Conservation (phyloP, 2,797 vertebrate genomes). For the Sylvilagus floridanus region DNA sequence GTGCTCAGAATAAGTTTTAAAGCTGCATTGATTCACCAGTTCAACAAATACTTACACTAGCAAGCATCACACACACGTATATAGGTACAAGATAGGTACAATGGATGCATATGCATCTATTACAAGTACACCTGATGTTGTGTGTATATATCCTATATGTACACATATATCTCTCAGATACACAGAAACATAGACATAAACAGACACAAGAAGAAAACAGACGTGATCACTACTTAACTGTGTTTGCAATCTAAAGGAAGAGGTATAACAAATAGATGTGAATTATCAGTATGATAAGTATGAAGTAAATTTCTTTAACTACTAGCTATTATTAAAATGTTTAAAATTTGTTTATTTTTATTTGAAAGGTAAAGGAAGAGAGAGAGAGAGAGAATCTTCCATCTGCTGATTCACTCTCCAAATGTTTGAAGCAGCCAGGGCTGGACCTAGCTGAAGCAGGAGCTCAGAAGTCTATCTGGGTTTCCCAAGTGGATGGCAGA, state of each 20-base stretch:
- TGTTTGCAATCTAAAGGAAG: neutral
- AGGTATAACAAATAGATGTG: neutral
- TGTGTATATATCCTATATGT: neutral
- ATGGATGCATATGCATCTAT: neutral
- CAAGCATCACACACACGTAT: neutral
- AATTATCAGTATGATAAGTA: neutral
- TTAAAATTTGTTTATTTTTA: too few relatives aligned
- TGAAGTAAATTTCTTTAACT: conserved; percentile 40
- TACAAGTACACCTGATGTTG: neutral
- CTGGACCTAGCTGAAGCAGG: too few relatives aligned
- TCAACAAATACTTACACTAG: conserved; percentile 27
- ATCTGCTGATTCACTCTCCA: too few relatives aligned
- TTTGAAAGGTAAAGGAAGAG: too few relatives aligned
- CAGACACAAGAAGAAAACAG: neutral
- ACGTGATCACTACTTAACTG: neutral
- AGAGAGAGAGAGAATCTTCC: too few relatives aligned
- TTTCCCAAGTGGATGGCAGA: too few relatives aligned
- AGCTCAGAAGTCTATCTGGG: too few relatives aligned
- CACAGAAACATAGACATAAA: neutral
- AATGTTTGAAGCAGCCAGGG: too few relatives aligned
- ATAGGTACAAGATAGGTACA: neutral
- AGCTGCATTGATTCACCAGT: conserved; percentile 38
- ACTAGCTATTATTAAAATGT: too few relatives aligned
- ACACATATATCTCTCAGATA: neutral
- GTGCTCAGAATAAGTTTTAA: conserved; percentile 6